phyloP scores from a whole-genome alignment of 2,888 invertebrate species.

The Octodonta nipae region DNA sequence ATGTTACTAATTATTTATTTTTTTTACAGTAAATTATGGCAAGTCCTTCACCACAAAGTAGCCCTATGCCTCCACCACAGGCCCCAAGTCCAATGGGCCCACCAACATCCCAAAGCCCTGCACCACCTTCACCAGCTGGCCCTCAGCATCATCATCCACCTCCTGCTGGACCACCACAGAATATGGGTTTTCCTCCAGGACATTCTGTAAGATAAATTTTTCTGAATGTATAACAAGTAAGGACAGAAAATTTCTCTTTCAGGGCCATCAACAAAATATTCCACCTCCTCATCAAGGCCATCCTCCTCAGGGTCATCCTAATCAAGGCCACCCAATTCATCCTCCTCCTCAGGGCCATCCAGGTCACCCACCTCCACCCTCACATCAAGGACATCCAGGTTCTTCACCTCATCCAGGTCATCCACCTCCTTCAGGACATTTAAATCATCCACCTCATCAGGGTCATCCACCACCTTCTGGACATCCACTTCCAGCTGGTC shows the following conservation, averaged over 20 bases:
- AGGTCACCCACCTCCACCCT: no score
- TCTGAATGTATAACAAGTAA: no score
- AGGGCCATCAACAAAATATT: conserved; percentile 2
- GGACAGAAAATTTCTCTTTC: no score
- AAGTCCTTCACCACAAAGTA: conserved; percentile 72
- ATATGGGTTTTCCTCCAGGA: conserved; percentile 1
- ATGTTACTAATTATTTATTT: no score
- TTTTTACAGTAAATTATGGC: no score
- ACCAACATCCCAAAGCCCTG: conserved; percentile 66
- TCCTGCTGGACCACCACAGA: conserved; percentile 19
- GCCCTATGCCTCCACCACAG: conserved; percentile 78
- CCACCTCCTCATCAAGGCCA: conserved; percentile 5
- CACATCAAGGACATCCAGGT: conserved; percentile 4
- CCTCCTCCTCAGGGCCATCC: neutral
- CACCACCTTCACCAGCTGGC: conserved; percentile 58
- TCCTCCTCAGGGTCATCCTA: conserved; percentile 5
- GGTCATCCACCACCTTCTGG: conserved; percentile 4
- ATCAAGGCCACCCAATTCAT: no score
- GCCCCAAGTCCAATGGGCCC: conserved; percentile 80
- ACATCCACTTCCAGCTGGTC: neutral
- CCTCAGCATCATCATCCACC: conserved; percentile 38
- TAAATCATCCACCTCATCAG: no score
- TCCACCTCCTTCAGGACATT: no score
- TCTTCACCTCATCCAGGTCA: no score
- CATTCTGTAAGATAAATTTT: neutral